phyloP scores from a whole-genome alignment of 2,113 vertebrate species.

The Pristiophorus japonicus region DNA sequence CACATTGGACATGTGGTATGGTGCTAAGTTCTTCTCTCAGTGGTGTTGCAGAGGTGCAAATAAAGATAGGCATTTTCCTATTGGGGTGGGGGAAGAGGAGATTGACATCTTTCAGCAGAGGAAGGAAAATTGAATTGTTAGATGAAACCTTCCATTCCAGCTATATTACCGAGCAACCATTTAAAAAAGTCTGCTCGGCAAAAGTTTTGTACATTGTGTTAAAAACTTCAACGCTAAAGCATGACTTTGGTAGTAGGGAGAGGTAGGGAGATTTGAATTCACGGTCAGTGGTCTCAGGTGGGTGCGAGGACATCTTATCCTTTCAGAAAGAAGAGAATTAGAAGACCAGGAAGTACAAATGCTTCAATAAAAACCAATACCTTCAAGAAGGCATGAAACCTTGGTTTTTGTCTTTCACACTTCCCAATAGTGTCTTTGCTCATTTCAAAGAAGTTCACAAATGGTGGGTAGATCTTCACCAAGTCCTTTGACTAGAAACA shows the following conservation, averaged over 20 bases:
- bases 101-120: background rate
- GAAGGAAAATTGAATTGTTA: background rate
- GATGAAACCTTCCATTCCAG: background rate
- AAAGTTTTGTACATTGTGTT: background rate
- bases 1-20: no score
- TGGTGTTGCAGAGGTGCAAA: background rate
- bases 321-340: background rate
- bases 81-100: no score
- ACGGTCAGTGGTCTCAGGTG: background rate
- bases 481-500: conserved; percentile 81
- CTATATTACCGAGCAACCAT: background rate
- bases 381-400: conserved; percentile 97
- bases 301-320: background rate
- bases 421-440: conserved; percentile 91
- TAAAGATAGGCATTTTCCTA: background rate
- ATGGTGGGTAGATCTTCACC: conserved; percentile 88
- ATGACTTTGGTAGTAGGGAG: background rate
- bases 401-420: conserved; percentile 92
- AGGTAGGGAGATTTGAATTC: background rate
- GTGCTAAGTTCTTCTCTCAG: background rate
- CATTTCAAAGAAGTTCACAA: conserved; percentile 99
- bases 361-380: conserved; percentile 49
- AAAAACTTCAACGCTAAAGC: background rate
- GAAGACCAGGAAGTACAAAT: no score
- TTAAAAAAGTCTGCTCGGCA: background rate